Percentiles rank a stretch among this genome's conserved stretches.
phyloP scores from a whole-genome alignment of 2,797 vertebrate species.

The Cyclura pinguis region DNA sequence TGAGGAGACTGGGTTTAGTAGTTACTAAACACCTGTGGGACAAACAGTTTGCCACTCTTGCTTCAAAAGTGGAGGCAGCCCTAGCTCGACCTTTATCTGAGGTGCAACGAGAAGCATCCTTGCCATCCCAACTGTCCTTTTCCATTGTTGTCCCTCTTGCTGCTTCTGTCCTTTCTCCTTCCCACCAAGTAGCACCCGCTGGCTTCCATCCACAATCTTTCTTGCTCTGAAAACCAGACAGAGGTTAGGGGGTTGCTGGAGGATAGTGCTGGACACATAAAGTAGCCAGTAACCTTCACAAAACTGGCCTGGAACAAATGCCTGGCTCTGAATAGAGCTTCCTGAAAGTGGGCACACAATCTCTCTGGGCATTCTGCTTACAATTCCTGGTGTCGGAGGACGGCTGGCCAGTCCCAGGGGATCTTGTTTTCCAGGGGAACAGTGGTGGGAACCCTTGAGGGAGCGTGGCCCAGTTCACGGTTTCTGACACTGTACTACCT shows the following conservation, averaged over 20 bases:
- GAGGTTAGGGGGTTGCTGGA: no score
- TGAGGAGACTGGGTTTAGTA: not conserved
- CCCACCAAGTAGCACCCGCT: not conserved
- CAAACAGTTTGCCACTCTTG: not conserved
- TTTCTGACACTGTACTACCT: not conserved
- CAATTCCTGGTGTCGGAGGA: no score
- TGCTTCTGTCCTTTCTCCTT: not conserved
- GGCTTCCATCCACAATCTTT: no score
- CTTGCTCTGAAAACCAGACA: no score
- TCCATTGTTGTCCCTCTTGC: not conserved
- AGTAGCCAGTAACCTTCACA: no score
- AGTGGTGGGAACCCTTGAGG: not conserved
- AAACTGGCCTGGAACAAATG: no score
- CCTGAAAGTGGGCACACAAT: no score
- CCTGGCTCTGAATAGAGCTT: no score
- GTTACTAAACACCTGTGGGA: not conserved
- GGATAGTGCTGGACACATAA: no score
- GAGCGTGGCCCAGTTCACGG: not conserved
- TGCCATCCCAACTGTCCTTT: not conserved
- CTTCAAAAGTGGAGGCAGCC: not conserved
- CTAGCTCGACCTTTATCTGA: not conserved
- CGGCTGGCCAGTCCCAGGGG: no score
- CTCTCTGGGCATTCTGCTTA: no score
- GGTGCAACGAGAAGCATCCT: not conserved
- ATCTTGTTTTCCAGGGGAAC: not conserved